Conservation (phyloP, 2,888 invertebrate genomes). For the Rosalia funebris region DNA sequence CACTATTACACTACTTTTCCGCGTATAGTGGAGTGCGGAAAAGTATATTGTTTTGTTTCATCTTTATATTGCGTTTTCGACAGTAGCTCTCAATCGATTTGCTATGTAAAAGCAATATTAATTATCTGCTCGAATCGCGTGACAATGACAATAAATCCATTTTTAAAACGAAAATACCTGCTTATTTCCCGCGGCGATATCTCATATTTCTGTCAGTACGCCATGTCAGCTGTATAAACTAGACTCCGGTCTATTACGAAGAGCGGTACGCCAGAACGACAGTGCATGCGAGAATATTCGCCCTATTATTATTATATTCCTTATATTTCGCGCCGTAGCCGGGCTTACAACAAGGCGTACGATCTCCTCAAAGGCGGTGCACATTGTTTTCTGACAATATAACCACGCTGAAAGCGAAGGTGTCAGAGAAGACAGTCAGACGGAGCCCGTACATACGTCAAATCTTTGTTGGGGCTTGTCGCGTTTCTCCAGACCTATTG, state of each 20-base stretch:
- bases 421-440: conserved; percentile 28
- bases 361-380: conserved; percentile 8
- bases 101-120: too few relatives aligned
- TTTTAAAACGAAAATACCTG: neutral
- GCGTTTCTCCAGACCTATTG: conserved; percentile 21
- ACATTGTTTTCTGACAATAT: conserved; percentile 27
- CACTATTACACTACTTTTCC: too few relatives aligned
- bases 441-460: conserved; percentile 26
- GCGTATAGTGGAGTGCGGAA: too few relatives aligned
- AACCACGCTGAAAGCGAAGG: conserved; percentile 27
- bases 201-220: neutral
- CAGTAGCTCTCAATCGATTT: too few relatives aligned
- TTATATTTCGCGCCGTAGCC: neutral
- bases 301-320: neutral
- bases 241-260: conserved; percentile 5
- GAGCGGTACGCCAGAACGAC: neutral
- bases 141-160: neutral
- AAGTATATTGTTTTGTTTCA: too few relatives aligned
- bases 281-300: neutral
- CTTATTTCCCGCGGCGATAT: neutral
- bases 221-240: conserved; percentile 7
- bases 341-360: conserved; percentile 10
- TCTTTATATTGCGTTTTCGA: too few relatives aligned
- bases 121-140: neutral
- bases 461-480: conserved; percentile 27